A percentile compares a stretch with the other conserved stretches of the same genome.
phyloP scores from a whole-genome alignment of 2,113 vertebrate genomes.

The Mormyrus lacerda region DNA sequence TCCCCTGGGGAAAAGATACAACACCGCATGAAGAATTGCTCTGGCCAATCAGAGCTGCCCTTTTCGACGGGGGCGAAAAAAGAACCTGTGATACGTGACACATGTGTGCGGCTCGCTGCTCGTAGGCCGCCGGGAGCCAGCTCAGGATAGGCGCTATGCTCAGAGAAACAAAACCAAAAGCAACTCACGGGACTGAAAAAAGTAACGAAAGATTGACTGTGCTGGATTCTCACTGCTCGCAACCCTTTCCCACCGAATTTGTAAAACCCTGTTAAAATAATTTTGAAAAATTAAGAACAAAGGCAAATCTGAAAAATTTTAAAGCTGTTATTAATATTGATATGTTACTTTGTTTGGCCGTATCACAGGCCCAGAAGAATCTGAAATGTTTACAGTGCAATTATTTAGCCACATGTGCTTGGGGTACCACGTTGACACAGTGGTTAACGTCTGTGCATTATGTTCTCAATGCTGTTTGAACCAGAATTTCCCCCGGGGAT shows the following conservation, averaged over 20 bases:
- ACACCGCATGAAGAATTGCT: background rate
- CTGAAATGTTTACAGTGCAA: background rate
- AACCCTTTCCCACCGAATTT: background rate
- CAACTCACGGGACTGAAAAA: background rate
- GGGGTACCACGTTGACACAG: too few species aligned
- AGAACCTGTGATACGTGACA: background rate
- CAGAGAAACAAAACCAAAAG: background rate
- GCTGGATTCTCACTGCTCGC: background rate
- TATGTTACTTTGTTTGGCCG: background rate
- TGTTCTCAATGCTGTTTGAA: background rate
- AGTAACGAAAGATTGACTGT: background rate
- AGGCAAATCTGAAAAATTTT: background rate
- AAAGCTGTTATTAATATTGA: background rate
- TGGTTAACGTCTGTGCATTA: background rate
- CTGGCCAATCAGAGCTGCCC: background rate
- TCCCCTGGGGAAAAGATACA: background rate
- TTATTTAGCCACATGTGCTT: background rate
- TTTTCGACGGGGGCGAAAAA: background rate
- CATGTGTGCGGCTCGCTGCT: background rate
- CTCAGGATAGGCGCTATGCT: background rate
- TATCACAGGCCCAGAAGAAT: background rate
- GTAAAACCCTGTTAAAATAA: background rate
- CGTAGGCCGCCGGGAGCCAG: background rate
- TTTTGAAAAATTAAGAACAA: background rate
- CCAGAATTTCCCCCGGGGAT: background rate